phyloP scores from a whole-genome alignment of 2,888 invertebrate species.

The Mystacides longicornis region DNA sequence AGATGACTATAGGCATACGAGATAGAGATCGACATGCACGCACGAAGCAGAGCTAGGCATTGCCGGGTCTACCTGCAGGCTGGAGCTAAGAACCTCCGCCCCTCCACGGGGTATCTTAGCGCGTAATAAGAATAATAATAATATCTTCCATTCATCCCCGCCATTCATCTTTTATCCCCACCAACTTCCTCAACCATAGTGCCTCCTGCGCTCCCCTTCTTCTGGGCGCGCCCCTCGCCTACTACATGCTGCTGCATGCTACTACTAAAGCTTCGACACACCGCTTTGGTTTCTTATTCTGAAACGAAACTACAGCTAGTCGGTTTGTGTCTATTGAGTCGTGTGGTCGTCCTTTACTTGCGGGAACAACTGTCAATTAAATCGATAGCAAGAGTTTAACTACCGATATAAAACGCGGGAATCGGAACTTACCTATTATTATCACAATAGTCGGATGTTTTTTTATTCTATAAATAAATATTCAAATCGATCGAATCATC shows the following conservation, averaged over 20 bases:
- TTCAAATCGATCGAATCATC: no score
- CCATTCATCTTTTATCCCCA: neutral
- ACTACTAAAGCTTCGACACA: neutral
- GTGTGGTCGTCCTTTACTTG: neutral
- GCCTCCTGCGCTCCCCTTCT: neutral
- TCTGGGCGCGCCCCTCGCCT: no score
- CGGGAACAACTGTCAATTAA: neutral
- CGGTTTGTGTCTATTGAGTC: neutral
- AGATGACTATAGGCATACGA: no score
- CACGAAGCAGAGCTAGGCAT: no score
- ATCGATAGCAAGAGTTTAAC: no score
- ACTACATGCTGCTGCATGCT: neutral
- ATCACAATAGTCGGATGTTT: neutral
- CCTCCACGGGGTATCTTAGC: no score
- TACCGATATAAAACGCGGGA: neutral
- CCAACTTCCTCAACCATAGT: neutral
- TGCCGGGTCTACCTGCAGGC: no score
- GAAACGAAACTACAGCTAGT: neutral
- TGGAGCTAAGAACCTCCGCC: no score
- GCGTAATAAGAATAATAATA: no score
- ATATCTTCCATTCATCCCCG: constrained; percentile 1
- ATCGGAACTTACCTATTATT: neutral
- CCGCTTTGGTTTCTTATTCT: neutral
- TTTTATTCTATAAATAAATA: neutral
- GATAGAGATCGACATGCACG: no score